A percentile compares a stretch with the other conserved stretches of the same genome.
phyloP scores from a whole-genome alignment of 2,888 invertebrate genomes.

The Ormyrus pomaceus region DNA sequence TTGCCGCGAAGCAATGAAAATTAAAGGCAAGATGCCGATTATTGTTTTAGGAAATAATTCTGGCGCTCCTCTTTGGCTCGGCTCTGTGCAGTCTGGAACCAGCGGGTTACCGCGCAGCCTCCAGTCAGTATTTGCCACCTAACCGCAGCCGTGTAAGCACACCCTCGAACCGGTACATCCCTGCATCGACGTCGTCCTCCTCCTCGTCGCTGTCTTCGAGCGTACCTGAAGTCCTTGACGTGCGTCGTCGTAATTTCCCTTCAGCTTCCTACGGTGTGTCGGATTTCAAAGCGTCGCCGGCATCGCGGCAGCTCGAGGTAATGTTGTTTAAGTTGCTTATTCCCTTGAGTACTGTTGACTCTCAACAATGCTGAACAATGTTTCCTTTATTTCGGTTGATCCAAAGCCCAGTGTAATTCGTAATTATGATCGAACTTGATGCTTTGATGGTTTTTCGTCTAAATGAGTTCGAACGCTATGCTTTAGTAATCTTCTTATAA shows the following conservation, averaged over 20 bases:
- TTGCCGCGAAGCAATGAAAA: too few species aligned
- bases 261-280: constrained; percentile 27
- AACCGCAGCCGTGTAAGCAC: not conserved
- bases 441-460: too few species aligned
- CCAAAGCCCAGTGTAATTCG: too few species aligned
- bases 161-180: constrained; percentile 10
- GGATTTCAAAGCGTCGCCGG: not conserved
- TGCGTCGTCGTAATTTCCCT: not conserved
- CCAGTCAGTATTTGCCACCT: constrained; percentile 53
- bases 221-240: not conserved
- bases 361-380: too few species aligned
- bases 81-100: constrained; percentile 65
- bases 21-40: not conserved
- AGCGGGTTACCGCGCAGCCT: constrained; percentile 62
- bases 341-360: too few species aligned
- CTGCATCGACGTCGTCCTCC: not conserved
- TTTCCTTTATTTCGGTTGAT: too few species aligned
- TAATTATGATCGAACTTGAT: too few species aligned
- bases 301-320: not conserved
- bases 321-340: not conserved
- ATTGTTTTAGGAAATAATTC: not conserved
- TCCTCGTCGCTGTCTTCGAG: not conserved
- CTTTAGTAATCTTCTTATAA: too few species aligned
- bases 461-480: too few species aligned
- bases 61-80: constrained; percentile 22